Evolutionary conservation across 2,113 vertebrate species (phyloP).

Genomic region (Cairina moschata): DNA sequence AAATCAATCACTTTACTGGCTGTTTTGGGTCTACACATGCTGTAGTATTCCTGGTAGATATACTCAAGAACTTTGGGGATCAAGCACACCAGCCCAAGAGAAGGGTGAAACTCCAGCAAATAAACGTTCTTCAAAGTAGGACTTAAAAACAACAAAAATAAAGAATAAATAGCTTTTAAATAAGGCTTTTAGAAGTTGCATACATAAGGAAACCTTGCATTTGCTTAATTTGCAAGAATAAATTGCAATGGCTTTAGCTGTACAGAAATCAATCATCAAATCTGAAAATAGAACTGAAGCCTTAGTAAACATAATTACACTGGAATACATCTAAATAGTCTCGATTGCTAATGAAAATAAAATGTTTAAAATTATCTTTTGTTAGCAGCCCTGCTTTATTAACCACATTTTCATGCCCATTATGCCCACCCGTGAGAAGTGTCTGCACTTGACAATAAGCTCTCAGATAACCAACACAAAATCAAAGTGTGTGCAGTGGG

Average conservation of each 20-base stretch:
- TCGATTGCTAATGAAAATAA: conserved; percentile 38
- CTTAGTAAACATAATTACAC: background rate
- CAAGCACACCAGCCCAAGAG: conserved; percentile 68
- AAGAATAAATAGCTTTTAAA: background rate
- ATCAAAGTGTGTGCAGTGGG: background rate
- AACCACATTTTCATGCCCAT: background rate
- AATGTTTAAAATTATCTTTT: background rate
- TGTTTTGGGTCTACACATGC: conserved; percentile 40
- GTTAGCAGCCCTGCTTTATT: background rate
- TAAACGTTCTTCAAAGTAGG: conserved; percentile 71
- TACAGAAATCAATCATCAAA: background rate
- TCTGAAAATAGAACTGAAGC: background rate
- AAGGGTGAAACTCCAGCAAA: conserved; percentile 81
- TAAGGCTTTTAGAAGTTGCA: background rate
- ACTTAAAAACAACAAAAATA: conserved; percentile 44
- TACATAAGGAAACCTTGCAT: background rate
- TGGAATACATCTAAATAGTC: conserved; percentile 2
- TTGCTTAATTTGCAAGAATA: background rate
- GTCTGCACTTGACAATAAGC: background rate
- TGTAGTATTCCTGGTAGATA: conserved; percentile 71
- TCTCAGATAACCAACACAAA: background rate
- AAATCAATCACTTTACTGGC: conserved; percentile 48
- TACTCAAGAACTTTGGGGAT: conserved; percentile 66
- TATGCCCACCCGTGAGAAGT: background rate
- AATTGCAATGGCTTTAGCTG: background rate